phyloP scores from a whole-genome alignment of 2,888 invertebrate genomes.

The Anorthoa munda region DNA sequence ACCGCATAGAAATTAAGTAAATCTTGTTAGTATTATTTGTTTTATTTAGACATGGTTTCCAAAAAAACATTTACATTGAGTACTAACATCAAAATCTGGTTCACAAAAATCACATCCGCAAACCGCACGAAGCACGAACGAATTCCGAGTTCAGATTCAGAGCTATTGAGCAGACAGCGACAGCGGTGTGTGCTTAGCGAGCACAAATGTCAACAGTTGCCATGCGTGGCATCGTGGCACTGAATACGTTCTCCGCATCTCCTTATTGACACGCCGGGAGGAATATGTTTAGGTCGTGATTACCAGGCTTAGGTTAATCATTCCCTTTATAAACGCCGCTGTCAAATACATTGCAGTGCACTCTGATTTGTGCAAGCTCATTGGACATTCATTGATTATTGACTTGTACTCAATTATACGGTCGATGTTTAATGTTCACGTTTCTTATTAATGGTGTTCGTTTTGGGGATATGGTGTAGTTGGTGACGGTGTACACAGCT shows the following conservation, averaged over 20 bases:
- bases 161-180: slow-evolving; percentile 66
- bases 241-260: slow-evolving; percentile 78
- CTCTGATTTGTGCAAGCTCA: slow-evolving; percentile 55
- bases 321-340: slow-evolving; percentile 81
- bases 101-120: slow-evolving; percentile 21
- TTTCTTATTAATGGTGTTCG: slow-evolving; percentile 25
- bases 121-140: slow-evolving; percentile 17
- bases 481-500: neutral
- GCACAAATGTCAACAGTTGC: slow-evolving; percentile 81
- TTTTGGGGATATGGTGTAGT: slow-evolving; percentile 6
- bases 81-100: neutral
- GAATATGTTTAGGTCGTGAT: slow-evolving; percentile 82
- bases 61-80: neutral
- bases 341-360: slow-evolving; percentile 53
- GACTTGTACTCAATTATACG: slow-evolving; percentile 44
- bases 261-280: slow-evolving; percentile 76
- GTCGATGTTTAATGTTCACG: slow-evolving; percentile 20
- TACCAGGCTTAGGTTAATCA: slow-evolving; percentile 85
- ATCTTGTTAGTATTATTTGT: neutral
- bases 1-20: neutral
- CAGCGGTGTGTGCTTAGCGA: slow-evolving; percentile 72
- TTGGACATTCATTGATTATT: slow-evolving; percentile 64
- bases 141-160: slow-evolving; percentile 44
- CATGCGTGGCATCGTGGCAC: slow-evolving; percentile 81
- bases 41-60: neutral